Conservation (phyloP, 1,140 invertebrate genomes). For the Hyposmocoma kahamanoa region DNA sequence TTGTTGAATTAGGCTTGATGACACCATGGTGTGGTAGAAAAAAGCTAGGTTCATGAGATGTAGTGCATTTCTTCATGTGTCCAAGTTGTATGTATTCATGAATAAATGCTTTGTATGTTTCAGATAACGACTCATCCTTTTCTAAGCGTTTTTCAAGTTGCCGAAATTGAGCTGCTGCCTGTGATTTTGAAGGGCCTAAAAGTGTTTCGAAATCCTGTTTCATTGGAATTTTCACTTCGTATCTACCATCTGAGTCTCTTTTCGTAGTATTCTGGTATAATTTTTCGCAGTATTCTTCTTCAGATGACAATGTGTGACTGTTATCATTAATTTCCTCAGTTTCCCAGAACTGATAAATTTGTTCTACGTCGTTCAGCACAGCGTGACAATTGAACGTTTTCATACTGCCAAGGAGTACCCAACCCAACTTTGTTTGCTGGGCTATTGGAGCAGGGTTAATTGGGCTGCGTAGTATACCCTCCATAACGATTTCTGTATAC, state of each 20-base stretch:
- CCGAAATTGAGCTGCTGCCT: not conserved
- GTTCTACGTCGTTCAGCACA: not conserved
- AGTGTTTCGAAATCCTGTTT: not conserved
- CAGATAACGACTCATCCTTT: not conserved
- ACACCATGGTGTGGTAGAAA: not conserved
- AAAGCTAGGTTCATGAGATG: not conserved
- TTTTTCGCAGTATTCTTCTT: not conserved
- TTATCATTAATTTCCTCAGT: not conserved
- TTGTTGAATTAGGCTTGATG: not conserved
- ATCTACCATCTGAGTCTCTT: not conserved
- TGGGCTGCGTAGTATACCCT: not conserved
- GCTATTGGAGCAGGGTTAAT: not conserved
- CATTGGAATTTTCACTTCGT: not conserved
- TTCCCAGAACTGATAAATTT: not conserved
- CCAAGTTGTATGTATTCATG: not conserved
- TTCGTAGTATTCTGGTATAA: not conserved
- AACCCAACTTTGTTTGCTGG: not conserved
- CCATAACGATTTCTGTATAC: not conserved
- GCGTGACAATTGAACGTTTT: not conserved
- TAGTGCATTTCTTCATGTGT: not conserved
- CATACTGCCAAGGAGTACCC: not conserved
- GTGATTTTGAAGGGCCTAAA: not conserved
- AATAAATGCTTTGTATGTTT: not conserved
- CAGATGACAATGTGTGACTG: not conserved
- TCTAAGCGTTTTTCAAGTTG: not conserved